Percentiles rank a stretch among this genome's conserved stretches.
Evolutionary conservation across 2,113 vertebrate genomes (phyloP).

Genomic region (Natator depressus): DNA sequence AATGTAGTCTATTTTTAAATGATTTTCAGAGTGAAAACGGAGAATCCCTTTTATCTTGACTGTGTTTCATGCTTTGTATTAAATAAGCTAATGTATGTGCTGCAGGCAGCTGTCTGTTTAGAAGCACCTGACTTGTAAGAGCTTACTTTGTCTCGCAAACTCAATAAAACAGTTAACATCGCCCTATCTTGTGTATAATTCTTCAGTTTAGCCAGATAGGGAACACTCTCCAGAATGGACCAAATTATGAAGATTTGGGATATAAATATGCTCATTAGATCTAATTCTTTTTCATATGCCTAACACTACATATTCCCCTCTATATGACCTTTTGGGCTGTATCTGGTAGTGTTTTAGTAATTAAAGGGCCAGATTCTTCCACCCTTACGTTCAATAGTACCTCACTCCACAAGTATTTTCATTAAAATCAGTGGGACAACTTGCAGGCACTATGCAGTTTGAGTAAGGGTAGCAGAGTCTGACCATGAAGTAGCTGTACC

Average conservation of each 20-base stretch:
- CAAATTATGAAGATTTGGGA: neutral
- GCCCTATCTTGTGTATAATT: conserved; percentile 36
- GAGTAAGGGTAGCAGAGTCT: neutral
- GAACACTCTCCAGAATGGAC: neutral
- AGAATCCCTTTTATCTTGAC: conserved; percentile 33
- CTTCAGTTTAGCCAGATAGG: conserved; percentile 5
- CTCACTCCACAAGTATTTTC: neutral
- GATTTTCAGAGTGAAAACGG: conserved; percentile 14
- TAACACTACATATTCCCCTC: neutral
- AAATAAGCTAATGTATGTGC: conserved; percentile 25
- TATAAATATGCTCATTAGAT: neutral
- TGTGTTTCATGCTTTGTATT: neutral
- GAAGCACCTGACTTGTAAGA: conserved; percentile 34
- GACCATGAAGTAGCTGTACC: neutral
- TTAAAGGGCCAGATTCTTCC: neutral
- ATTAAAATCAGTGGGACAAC: neutral
- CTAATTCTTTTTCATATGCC: neutral
- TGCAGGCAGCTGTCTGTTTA: conserved; percentile 15
- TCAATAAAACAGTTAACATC: neutral
- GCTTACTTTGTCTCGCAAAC: conserved; percentile 33
- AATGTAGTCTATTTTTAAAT: neutral
- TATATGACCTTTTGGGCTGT: neutral
- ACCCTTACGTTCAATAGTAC: neutral
- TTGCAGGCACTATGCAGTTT: neutral
- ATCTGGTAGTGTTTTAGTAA: neutral